Evolutionary conservation across 92 coral and sea anemone species (phyloP), one percentile per base, ranked within the genome.

Genomic region (Muricea muricata): DNA sequence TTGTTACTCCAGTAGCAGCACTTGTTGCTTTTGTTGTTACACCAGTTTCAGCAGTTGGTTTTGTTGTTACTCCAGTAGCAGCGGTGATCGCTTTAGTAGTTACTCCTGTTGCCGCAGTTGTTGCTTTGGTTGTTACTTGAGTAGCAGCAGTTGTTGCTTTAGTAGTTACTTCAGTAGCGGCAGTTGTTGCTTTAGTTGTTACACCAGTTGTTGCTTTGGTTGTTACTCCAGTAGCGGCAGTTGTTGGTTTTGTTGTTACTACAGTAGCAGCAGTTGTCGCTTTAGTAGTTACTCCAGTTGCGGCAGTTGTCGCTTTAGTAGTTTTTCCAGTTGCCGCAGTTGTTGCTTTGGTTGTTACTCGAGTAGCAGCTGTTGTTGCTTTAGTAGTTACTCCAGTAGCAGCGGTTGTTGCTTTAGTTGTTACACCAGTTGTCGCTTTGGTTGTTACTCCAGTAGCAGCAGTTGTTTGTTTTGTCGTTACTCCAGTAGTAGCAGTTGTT

Each of bases 101-200:
- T 7, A 40, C 56, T 37, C 28, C 52, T 10, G 78, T 71, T 50
- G 78, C 29, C 10, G 34, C 56, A 26, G 78, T 46, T 71, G 78
- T 23, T 6, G 52, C 56, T n/a, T 9, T 26, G 12, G 78, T 14
- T 3, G 78, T 1, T 40, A 40, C 56, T 37, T 31, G 30, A 0
- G 78, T 71, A 10, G 55, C 65, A 75, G 65, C 10, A 25, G 65
- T 47, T 3, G 65, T 47, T 8, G n/a, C n/a, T n/a, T n/a, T n/a
- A n/a, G n/a, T 48, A 1, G 56, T 48, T 8, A 48, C 56, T 48
- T 20, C 56, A 48, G 56, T 2, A 11, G 56, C 56, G 18, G 56
- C 56, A 48, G 56, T 7, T 48, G 56, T 48, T 3, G 56, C 18
- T 48, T 48, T 48, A 1, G n/a, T n/a, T n/a, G n/a, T n/a, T n/a